Percentiles rank a stretch among this genome's conserved stretches.
These are phyloP conservation scores for Strix uralensis DNA, from an alignment of 2,113 vertebrate species.

Conservation along the genomic window DNA sequence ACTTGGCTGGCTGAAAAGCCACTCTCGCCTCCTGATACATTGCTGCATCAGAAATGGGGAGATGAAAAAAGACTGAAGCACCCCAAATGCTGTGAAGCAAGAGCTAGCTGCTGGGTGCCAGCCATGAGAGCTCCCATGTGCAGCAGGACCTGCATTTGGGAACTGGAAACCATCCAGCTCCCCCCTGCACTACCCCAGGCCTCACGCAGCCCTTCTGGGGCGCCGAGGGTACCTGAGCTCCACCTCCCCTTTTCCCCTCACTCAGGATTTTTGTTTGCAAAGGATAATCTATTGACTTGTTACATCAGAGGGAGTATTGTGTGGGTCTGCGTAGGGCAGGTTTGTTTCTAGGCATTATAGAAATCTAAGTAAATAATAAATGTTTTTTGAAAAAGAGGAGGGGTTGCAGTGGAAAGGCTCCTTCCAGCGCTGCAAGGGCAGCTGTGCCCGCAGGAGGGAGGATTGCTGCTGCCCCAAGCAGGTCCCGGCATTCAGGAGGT, in stretches of 20 bases:
- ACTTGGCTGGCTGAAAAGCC: neutral
- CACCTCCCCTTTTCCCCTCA: neutral
- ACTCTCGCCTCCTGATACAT: rapidly evolving
- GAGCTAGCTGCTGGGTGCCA: neutral
- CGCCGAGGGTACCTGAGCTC: rapidly evolving
- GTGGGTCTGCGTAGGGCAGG: neutral
- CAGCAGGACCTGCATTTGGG: neutral
- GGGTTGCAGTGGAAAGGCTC: neutral
- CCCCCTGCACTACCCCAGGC: neutral
- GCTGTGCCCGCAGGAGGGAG: neutral
- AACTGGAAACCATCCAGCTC: neutral
- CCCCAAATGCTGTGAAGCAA: neutral
- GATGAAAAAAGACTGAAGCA: neutral
- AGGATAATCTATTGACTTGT: neutral
- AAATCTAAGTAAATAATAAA: neutral
- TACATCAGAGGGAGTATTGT: neutral
- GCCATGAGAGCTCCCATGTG: neutral
- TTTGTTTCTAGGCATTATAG: neutral
- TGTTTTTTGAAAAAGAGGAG: neutral
- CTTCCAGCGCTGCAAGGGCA: neutral
- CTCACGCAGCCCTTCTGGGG: neutral
- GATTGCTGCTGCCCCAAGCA: neutral
- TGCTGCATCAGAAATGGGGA: neutral
- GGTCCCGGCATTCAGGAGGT: neutral
- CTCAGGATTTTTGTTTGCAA: neutral